Evolutionary conservation across 1,140 invertebrate species (phyloP).

Genomic region (Bombus confusus): DNA sequence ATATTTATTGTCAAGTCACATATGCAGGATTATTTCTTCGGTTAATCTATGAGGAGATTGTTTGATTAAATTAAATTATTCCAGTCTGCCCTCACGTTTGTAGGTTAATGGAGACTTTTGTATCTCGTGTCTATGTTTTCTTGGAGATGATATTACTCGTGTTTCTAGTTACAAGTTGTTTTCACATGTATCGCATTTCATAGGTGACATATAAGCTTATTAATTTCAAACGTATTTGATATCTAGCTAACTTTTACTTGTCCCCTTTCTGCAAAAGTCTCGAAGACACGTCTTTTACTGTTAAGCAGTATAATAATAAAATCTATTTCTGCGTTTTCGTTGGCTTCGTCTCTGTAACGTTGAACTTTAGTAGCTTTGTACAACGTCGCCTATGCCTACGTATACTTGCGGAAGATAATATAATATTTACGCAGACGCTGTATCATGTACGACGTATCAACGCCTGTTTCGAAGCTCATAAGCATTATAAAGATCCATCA

Average conservation of each 20-base stretch:
- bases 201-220: neutral
- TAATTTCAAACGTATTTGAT: neutral
- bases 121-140: neutral
- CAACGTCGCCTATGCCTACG: neutral
- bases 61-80: neutral
- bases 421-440: neutral
- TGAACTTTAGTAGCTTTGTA: neutral
- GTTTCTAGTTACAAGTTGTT: neutral
- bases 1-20: neutral
- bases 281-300: neutral
- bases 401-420: neutral
- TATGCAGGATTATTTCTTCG: neutral
- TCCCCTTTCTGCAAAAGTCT: too few species aligned
- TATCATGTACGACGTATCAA: neutral
- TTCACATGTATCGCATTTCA: neutral
- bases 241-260: neutral
- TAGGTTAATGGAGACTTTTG: neutral
- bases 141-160: neutral
- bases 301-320: neutral
- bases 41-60: neutral
- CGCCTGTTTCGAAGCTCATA: neutral
- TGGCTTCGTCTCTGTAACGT: neutral
- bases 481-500: constrained; percentile 2
- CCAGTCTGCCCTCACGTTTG: neutral
- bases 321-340: neutral